Evolutionary conservation across 2,113 vertebrate genomes (phyloP), one percentile per base, ranked within the genome.

Genomic region (Perca schrenkii): DNA sequence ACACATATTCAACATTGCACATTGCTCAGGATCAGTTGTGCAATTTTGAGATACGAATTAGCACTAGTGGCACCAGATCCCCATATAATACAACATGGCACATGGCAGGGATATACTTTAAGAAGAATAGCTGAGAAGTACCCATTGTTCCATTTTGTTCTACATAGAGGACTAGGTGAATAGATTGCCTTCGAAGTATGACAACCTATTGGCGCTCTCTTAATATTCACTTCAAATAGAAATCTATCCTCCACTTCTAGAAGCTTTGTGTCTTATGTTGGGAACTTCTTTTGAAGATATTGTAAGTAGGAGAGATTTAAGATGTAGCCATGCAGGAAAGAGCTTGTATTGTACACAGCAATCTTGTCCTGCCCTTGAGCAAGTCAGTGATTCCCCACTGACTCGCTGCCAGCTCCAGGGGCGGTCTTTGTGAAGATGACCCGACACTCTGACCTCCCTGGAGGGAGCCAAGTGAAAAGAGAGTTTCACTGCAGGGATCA

Each of bases 361-460:
- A 28, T 82, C 63, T 85, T 73, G 81, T 80, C 79, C 79, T 89
- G 83, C 90, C 90, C 90, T 93, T 92, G 88, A 92, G 88, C 86
- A 82, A 82, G 67, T 74, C 80, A 58, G 57, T 2, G 31, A 82
- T 68, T 90, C 90, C 89, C 90, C 60, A 40, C 61, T 81, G 90
- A 85, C 78, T 62, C 15, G 12, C 65, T 67, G 75, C 73, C 68
- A 65, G 82, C 86, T 89, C 84, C 46, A 6, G 79, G 73, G 85
- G 72, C 34, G 6, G 53, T 46, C 70, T n/a, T 14, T 78, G 89
- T 86, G 88, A 90, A 84, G 82, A 86, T 84, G 91, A 92, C 90
- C 91, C 68, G 8, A 53, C 67, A 52, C 78, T 74, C 80, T 77
- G 74, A 88, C 88, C 87, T 87, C 82, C 80, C 84, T 50, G 14